Evolutionary conservation across 1,140 invertebrate genomes (phyloP), one percentile per base, ranked within the genome.

Genomic region (Leptinotarsa texana): DNA sequence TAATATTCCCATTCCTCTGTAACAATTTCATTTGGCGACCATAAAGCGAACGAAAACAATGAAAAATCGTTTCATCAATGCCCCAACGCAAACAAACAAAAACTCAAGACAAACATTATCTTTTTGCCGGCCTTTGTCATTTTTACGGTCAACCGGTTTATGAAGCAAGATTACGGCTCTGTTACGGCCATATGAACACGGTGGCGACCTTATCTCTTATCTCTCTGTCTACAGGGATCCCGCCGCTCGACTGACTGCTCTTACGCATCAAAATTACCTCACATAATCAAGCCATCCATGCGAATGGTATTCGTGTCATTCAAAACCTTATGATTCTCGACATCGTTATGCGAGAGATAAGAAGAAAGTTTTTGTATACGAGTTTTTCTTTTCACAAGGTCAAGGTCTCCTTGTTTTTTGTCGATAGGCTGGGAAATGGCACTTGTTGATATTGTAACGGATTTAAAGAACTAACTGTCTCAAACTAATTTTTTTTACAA

Each of bases 71-170:
- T 70, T 33, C 47, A 70, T 70, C 48, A 70, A 51, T 70, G n/a
- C 49, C 21, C 47, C 15, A 21, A 70, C 18, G 21, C 21, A 70
- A 70, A 70, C 48, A 48, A 61, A 27, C 47, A 70, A 22, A 65
- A 65, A 65, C 51, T 57, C 51, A 57, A 57, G 63, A 27, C 27
- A 65, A 65, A 65, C 17, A 70, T 33, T 57, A 70, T 48, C 33
- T 70, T 24, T 51, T 18, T 22, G 15, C 21, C 42, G 33, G 69
- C 22, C 51, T 70, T 73, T 73, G 71, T 73, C 71, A 73, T 73
- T 73, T 73, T 73, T 73, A 73, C 57, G 71, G 71, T 73, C 71
- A 73, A 65, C 71, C 71, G 21, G 71, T 73, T 73, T 73, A 73
- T 73, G 71, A 49, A 6, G 63, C 33, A n/a, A 65, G 71, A 73